Conservation (phyloP, 2,113 vertebrate genomes). For the Nothobranchius kuhntae region DNA sequence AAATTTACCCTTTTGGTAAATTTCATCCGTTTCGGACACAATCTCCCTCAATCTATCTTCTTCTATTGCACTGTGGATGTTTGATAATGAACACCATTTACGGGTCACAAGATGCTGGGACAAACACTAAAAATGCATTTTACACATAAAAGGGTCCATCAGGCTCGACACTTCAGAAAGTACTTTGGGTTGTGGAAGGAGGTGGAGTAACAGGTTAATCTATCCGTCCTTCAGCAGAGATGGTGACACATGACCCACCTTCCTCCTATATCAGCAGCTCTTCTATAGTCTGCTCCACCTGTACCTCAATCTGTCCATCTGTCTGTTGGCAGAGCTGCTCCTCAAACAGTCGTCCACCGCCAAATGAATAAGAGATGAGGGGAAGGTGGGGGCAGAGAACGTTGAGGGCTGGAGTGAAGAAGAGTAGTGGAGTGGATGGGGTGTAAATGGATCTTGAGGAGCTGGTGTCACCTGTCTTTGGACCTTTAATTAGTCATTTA, state of each 20-base stretch:
- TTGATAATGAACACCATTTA: conserved; percentile 24
- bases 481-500: conserved; percentile 78
- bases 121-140: conserved; percentile 19
- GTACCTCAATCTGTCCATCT: conserved; percentile 43
- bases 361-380: conserved; percentile 71
- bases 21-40: too few relatives aligned
- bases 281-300: conserved; percentile 22
- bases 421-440: conserved; percentile 32
- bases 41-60: conserved; percentile 1
- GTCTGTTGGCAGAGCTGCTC: conserved; percentile 48
- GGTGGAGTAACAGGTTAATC: conserved; percentile 35
- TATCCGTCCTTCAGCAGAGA: conserved; percentile 25
- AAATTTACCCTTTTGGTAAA: too few relatives aligned
- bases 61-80: conserved; percentile 4
- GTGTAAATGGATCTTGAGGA: conserved; percentile 71
- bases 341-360: conserved; percentile 66
- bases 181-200: not conserved
- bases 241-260: conserved; percentile 26
- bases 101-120: not conserved
- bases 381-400: conserved; percentile 27
- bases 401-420: conserved; percentile 46
- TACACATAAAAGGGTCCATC: conserved; percentile 9
- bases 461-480: conserved; percentile 71
- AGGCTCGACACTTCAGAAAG: conserved; percentile 19
- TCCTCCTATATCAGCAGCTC: conserved; percentile 12